Evolutionary conservation across 1,140 invertebrate genomes (phyloP).

Genomic region (Bathynomus jamesi): DNA sequence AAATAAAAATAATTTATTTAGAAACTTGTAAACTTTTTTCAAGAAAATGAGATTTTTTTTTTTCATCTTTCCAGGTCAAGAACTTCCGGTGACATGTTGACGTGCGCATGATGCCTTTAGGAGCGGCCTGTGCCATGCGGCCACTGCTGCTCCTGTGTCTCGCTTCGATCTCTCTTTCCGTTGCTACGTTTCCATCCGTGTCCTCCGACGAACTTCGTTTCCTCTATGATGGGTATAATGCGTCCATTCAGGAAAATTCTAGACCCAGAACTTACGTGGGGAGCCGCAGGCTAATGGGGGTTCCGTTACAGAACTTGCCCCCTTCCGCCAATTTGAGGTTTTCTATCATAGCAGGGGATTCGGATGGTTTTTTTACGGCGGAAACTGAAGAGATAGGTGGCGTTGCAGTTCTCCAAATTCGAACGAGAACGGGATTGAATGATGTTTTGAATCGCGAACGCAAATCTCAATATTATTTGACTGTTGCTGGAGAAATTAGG

Average conservation of each 20-base stretch:
- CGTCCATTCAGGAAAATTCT: slow-evolving; percentile 31
- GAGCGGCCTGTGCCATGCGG: neutral
- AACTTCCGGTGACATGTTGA: too few species aligned
- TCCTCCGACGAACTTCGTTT: slow-evolving; percentile 8
- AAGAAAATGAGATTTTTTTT: too few species aligned
- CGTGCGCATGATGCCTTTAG: neutral
- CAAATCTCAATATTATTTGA: slow-evolving; percentile 68
- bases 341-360: slow-evolving; percentile 73
- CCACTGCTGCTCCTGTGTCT: neutral
- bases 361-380: slow-evolving; percentile 84
- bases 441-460: slow-evolving; percentile 85
- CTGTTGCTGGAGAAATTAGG: slow-evolving; percentile 63
- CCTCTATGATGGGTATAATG: slow-evolving; percentile 26
- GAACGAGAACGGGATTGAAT: slow-evolving; percentile 73
- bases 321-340: slow-evolving; percentile 54
- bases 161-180: neutral
- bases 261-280: slow-evolving; percentile 59
- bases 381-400: slow-evolving; percentile 79
- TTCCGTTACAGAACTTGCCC: slow-evolving; percentile 52
- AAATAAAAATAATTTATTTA: too few species aligned
- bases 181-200: neutral
- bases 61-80: too few species aligned
- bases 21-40: too few species aligned
- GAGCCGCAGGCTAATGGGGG: slow-evolving; percentile 59
- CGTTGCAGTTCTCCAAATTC: slow-evolving; percentile 81